Percentiles rank a stretch among this genome's conserved stretches.
Evolutionary conservation across 2,888 invertebrate genomes (phyloP).

Genomic region (Pollenia griseotomentosa): DNA sequence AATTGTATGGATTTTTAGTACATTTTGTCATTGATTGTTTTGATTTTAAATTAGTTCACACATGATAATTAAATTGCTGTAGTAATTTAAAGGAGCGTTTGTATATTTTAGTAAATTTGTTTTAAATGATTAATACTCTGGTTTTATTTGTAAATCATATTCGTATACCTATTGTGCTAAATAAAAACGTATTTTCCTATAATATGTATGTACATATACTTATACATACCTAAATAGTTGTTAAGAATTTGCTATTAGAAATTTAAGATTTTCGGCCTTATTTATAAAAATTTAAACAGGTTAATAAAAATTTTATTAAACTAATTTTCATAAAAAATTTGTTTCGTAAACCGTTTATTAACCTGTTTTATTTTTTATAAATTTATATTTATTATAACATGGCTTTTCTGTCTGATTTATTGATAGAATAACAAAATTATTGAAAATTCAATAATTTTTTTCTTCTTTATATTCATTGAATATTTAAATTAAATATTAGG

Average conservation of each 20-base stretch:
- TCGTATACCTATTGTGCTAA: no score
- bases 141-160: slow-evolving; percentile 15
- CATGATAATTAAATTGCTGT: slow-evolving; percentile 74
- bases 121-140: slow-evolving; percentile 18
- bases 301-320: no score
- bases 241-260: slow-evolving; percentile 35
- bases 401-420: slow-evolving; percentile 31
- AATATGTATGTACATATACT: no score
- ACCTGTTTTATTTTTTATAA: no score
- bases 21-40: slow-evolving; percentile 72
- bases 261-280: neutral
- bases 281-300: no score
- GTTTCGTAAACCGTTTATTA: no score
- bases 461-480: no score
- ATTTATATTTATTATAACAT: slow-evolving; percentile 4
- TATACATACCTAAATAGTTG: slow-evolving; percentile 8
- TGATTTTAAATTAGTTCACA: slow-evolving; percentile 75
- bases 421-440: no score
- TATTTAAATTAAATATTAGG: no score
- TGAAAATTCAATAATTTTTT: no score
- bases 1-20: slow-evolving; percentile 19
- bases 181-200: no score
- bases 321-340: no score
- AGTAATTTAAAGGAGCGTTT: slow-evolving; percentile 30
- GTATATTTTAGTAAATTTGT: slow-evolving; percentile 18